Conservation (phyloP, 2,797 vertebrate genomes). For the Percopsis omiscomaycus region DNA sequence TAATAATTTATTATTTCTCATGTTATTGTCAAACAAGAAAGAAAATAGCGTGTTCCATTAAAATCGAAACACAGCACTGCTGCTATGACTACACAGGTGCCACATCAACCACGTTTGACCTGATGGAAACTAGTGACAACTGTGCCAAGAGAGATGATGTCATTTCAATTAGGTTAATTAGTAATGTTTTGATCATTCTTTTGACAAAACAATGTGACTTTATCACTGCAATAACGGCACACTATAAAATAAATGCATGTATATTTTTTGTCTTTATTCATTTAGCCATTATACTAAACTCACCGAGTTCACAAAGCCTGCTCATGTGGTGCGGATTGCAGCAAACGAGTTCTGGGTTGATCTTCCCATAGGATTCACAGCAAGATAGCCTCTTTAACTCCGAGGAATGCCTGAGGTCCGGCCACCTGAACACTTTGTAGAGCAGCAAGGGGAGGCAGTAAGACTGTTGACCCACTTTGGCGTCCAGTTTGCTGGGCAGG, state of each 20-base stretch:
- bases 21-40: too few relatives aligned
- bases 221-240: not conserved
- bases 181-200: constrained; percentile 32
- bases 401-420: constrained; percentile 93
- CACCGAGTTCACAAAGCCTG: constrained; percentile 95
- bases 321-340: constrained; percentile 98
- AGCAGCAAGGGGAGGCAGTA: constrained; percentile 92
- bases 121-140: constrained; percentile 53
- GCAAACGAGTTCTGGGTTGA: constrained; percentile 91
- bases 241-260: too few relatives aligned
- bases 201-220: constrained; percentile 11
- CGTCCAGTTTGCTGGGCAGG: constrained; percentile 87
- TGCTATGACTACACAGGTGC: constrained; percentile 16
- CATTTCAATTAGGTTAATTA: constrained; percentile 61
- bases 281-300: constrained; percentile 29
- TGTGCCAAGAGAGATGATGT: constrained; percentile 59
- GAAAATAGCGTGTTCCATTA: not conserved
- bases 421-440: constrained; percentile 97
- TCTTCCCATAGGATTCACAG: constrained; percentile 95
- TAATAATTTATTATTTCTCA: too few relatives aligned
- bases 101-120: constrained; percentile 50
- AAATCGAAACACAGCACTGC: not conserved
- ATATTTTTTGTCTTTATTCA: not conserved
- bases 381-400: constrained; percentile 92
- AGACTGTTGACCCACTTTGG: constrained; percentile 86